phyloP scores from a whole-genome alignment of 30 jellyfish, hydroid and myxozoan genomes.

The Chrysaora quinquecirrha region DNA sequence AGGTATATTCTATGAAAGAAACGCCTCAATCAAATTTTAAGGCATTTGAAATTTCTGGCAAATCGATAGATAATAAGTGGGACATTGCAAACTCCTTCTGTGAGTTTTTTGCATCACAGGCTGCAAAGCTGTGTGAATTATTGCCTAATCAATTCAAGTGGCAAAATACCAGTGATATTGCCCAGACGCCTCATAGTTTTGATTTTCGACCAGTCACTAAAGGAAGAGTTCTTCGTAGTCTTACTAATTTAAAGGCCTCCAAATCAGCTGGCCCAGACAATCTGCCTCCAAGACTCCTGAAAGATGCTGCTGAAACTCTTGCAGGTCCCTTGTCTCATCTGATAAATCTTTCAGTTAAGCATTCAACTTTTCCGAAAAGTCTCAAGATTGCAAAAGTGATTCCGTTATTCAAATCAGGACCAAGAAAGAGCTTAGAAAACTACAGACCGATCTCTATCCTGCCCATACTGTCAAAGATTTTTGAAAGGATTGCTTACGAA shows the following conservation, averaged over 20 bases:
- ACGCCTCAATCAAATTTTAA: conserved; percentile 24
- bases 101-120: conserved; percentile 67
- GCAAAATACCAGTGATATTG: conserved; percentile 48
- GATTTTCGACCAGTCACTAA: conserved; percentile 45
- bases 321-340: not conserved
- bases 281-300: not conserved
- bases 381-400: not conserved
- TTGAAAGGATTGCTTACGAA: not conserved
- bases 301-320: not conserved
- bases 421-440: not conserved
- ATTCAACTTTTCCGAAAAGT: not conserved
- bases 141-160: conserved; percentile 66
- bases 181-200: conserved; percentile 50
- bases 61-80: conserved; percentile 59
- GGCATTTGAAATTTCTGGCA: too few species aligned
- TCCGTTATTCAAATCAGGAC: not conserved
- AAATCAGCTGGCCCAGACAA: not conserved
- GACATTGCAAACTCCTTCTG: conserved; percentile 69
- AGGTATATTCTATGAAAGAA: conserved; percentile 5
- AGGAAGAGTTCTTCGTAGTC: conserved; percentile 38
- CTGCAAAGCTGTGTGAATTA: conserved; percentile 65
- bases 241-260: conserved; percentile 35
- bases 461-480: not conserved
- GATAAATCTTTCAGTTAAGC: too few species aligned
- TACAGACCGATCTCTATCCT: not conserved